These are phyloP conservation scores for Arrhopalites spinosus DNA, from an alignment of 2,888 invertebrate genomes.

Conservation along the genomic window DNA sequence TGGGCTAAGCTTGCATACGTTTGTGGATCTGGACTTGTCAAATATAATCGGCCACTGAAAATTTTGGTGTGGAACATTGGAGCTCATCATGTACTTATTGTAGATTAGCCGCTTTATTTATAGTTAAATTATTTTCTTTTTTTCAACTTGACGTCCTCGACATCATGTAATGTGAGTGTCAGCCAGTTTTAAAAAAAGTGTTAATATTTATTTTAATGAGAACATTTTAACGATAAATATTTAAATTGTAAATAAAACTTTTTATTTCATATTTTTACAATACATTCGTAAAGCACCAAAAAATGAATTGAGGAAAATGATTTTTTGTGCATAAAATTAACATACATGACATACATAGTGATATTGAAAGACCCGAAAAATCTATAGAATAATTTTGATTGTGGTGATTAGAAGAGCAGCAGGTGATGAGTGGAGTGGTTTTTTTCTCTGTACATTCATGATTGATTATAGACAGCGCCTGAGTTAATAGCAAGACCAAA, in stretches of 20 bases:
- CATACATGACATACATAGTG: too few relatives aligned
- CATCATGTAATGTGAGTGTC: too few relatives aligned
- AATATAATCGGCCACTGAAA: not conserved
- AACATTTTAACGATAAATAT: too few relatives aligned
- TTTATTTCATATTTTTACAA: too few relatives aligned
- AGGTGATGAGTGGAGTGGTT: conserved; percentile 34
- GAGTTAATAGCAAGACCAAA: conserved; percentile 34
- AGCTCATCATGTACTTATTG: not conserved
- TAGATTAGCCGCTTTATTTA: not conserved
- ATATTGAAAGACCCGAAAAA: too few relatives aligned
- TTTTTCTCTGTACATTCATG: too few relatives aligned
- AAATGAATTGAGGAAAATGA: not conserved
- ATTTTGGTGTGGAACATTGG: not conserved
- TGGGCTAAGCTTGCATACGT: not conserved
- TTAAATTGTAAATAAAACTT: too few relatives aligned
- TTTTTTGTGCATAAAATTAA: not conserved
- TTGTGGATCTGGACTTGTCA: not conserved
- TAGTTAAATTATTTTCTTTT: not conserved
- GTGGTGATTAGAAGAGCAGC: conserved; percentile 40
- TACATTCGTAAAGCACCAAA: too few relatives aligned
- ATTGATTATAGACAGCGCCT: conserved; percentile 39
- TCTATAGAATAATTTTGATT: conserved; percentile 28
- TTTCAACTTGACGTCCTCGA: not conserved
- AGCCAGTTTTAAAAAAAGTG: too few relatives aligned
- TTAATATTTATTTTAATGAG: too few relatives aligned